Base-by-base conservation (phyloP, 1,140 invertebrate genomes). In the Drosophila auraria region DNA sequence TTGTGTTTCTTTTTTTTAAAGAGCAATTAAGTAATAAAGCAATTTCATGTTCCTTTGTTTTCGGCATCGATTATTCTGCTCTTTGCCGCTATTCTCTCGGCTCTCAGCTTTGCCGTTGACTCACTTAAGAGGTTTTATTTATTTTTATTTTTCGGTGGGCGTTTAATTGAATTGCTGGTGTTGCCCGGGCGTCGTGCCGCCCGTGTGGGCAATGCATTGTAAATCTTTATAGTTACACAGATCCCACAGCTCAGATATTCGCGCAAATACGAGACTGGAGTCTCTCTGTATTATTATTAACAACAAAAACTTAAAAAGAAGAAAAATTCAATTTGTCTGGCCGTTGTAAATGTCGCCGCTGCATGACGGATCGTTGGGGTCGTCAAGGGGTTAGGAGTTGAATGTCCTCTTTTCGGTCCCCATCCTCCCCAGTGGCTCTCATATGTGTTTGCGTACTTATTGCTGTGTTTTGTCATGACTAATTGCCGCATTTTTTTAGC, bases 21-120 rank as follows among this genome's bases (percentile, higher is more conserved):
- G 84, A 89, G 84, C 84, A 89, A 89, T 89, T 89, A 89, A 89
- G 84, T 89, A 89, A 90, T 89, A 89, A 89, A 89, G 84, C 84
- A 89, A 89, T 89, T 89, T 90, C 84, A 83, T 89, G 84, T 89
- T 89, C 81, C 83, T 89, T 89, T 89, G 84, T 89, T 80, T 87
- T 89, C 72, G 62, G 64, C 70, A 54, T 83, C 84, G 86, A 84
- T 84, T 84, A 90, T 86, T 84, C 75, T 82, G 83, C 81, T 90
- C 75, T 83, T 56, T 78, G 70, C 70, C 74, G 65, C 59, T 65
- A 59, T 64, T 56, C 49, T 45, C 70, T 58, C 36, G 42, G 33
- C 33, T 36, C 70, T 58, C 36, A 50, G n/a, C 56, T 61, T 60
- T 65, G 57, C 50, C 74, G 73, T 77, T 76, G 61, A 73, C 71